Evolutionary conservation across 2,113 vertebrate species (phyloP).

Genomic region (Chaetodon auriga): DNA sequence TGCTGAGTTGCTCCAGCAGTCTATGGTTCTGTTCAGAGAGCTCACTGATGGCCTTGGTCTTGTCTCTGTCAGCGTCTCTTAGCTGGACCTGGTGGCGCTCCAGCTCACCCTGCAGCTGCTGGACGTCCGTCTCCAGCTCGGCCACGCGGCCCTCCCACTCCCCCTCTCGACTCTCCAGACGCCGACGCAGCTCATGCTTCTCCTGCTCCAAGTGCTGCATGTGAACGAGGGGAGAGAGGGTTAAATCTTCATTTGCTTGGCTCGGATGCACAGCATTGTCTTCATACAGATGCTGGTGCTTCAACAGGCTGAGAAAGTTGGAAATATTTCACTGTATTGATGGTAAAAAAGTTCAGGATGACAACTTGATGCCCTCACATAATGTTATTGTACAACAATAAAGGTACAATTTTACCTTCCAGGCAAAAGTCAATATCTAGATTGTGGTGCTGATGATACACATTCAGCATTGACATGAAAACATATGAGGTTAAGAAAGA

Average conservation of each 20-base stretch:
- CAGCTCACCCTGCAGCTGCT: slow-evolving; percentile 93
- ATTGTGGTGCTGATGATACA: not conserved
- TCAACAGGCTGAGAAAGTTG: slow-evolving; percentile 1
- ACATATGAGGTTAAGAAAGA: not conserved
- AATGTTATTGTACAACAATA: not conserved
- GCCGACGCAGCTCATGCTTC: slow-evolving; percentile 93
- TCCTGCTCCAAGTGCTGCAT: slow-evolving; percentile 96
- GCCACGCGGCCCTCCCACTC: slow-evolving; percentile 98
- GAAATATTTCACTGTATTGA: not conserved
- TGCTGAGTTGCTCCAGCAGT: slow-evolving; percentile 95
- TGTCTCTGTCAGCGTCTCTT: slow-evolving; percentile 92
- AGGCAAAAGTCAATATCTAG: not conserved
- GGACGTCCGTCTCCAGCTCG: slow-evolving; percentile 95
- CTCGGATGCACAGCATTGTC: not conserved
- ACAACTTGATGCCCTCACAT: not conserved
- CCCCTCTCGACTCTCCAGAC: slow-evolving; percentile 94
- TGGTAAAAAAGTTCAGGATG: not conserved
- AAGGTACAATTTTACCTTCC: not conserved
- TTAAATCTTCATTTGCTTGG: not conserved
- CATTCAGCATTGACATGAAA: not conserved
- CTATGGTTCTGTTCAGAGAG: slow-evolving; percentile 98
- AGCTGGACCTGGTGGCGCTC: slow-evolving; percentile 94
- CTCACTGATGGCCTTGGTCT: slow-evolving; percentile 91
- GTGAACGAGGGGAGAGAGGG: slow-evolving; percentile 18
- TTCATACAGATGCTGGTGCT: not conserved